These are phyloP conservation scores for Heliconius cydno DNA, from an alignment of 2,888 invertebrate species.

Conservation along the genomic window DNA sequence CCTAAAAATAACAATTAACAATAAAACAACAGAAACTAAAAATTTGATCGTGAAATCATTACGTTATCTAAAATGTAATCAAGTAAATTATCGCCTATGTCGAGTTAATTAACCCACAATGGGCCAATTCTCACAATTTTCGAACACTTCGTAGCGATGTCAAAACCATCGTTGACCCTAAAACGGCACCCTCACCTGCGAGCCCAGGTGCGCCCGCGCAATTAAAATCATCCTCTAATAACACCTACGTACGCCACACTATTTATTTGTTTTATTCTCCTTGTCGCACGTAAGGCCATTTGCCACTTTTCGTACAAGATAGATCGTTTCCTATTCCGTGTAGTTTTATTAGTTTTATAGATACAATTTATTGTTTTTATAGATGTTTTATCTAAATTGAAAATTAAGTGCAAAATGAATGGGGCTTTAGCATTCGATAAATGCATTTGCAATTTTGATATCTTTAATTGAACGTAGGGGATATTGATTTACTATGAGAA, in stretches of 20 bases:
- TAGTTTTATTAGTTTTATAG: constrained; percentile 57
- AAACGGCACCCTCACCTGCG: constrained; percentile 77
- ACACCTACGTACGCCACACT: constrained; percentile 60
- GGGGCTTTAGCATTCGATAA: constrained; percentile 35
- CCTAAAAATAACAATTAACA: constrained; percentile 4
- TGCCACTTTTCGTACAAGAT: constrained; percentile 58
- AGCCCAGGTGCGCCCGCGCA: constrained; percentile 76
- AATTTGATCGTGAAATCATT: constrained; percentile 33
- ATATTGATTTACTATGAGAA: constrained; percentile 71
- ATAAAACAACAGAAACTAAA: constrained; percentile 11
- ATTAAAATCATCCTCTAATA: constrained; percentile 77
- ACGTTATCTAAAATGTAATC: constrained; percentile 32
- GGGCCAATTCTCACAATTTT: constrained; percentile 66
- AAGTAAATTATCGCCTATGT: constrained; percentile 35
- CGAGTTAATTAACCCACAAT: constrained; percentile 47
- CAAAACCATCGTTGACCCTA: constrained; percentile 75
- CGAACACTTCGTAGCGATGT: constrained; percentile 59
- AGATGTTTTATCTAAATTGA: constrained; percentile 71
- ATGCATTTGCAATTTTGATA: constrained; percentile 40
- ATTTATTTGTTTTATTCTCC: constrained; percentile 73
- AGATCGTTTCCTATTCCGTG: constrained; percentile 62
- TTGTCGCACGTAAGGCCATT: constrained; percentile 57
- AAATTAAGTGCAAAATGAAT: constrained; percentile 55
- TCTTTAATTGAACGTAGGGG: constrained; percentile 53
- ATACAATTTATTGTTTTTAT: constrained; percentile 58